Evolutionary conservation across 2,888 invertebrate species (phyloP).

Genomic region (Aquatica leii): DNA sequence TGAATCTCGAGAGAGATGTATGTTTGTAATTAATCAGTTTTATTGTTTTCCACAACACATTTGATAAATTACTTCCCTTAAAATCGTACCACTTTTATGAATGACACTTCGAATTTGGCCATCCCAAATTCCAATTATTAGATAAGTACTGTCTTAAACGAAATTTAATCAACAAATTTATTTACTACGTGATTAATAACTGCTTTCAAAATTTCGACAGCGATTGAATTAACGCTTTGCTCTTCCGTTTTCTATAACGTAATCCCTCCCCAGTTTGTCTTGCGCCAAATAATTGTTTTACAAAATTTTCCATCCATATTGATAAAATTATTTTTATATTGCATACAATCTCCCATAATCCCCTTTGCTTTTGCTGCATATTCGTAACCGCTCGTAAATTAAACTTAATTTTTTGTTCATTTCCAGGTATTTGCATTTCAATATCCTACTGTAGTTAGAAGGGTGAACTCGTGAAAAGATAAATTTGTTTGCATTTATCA

Average conservation of each 20-base stretch:
- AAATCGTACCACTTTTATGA: slow-evolving; percentile 21
- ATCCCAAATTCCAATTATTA: slow-evolving; percentile 18
- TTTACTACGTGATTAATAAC: slow-evolving; percentile 32
- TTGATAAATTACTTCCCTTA: slow-evolving; percentile 28
- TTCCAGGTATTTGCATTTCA: slow-evolving; percentile 42
- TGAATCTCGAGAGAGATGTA: slow-evolving; percentile 41
- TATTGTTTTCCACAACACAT: slow-evolving; percentile 39
- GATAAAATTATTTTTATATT: slow-evolving; percentile 1
- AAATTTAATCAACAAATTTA: slow-evolving; percentile 37
- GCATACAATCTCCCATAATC: slow-evolving; percentile 9
- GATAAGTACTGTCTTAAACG: slow-evolving; percentile 20
- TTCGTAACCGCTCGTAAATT: slow-evolving; percentile 33
- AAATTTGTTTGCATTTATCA: slow-evolving; percentile 44
- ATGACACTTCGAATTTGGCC: slow-evolving; percentile 24
- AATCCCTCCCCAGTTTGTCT: neutral
- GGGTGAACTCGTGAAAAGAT: slow-evolving; percentile 37
- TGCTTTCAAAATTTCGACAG: slow-evolving; percentile 20
- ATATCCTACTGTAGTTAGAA: slow-evolving; percentile 37
- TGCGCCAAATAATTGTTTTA: slow-evolving; percentile 6
- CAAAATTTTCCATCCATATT: slow-evolving; percentile 5
- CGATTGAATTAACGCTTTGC: slow-evolving; percentile 21
- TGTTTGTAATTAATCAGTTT: slow-evolving; percentile 47
- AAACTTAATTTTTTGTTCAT: slow-evolving; percentile 42
- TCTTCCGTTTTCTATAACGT: slow-evolving; percentile 1
- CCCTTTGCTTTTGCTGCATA: slow-evolving; percentile 10